Evolutionary conservation across 2,888 invertebrate species (phyloP).

Genomic region (Artemia sinica): DNA sequence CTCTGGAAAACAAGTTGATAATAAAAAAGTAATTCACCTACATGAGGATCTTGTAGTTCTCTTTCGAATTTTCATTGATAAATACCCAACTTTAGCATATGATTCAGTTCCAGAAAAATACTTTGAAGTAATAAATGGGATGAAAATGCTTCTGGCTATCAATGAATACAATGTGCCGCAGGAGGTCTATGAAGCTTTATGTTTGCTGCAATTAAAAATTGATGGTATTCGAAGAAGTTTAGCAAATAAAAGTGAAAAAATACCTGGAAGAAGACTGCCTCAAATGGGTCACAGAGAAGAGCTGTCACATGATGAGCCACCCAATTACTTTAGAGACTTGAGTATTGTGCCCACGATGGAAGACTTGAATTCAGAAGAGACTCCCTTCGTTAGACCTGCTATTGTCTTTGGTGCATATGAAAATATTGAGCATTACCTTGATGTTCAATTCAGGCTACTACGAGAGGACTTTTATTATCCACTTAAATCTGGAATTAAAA

Average conservation of each 20-base stretch:
- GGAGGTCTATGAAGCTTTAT: not conserved
- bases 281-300: not conserved
- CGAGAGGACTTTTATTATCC: constrained; percentile 63
- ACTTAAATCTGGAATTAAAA: constrained; percentile 45
- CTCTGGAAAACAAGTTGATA: not conserved
- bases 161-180: not conserved
- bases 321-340: constrained; percentile 33
- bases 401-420: constrained; percentile 42
- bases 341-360: constrained; percentile 30
- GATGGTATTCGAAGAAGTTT: not conserved
- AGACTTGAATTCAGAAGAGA: constrained; percentile 29
- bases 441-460: constrained; percentile 56
- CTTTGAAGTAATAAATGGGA: not conserved
- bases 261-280: not conserved
- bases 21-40: not conserved
- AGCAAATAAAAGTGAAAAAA: not conserved
- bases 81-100: not conserved
- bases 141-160: constrained; percentile 9
- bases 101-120: not conserved
- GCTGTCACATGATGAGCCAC: constrained; percentile 28
- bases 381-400: constrained; percentile 37
- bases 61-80: not conserved
- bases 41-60: not conserved
- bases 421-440: constrained; percentile 51
- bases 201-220: not conserved